Percentiles rank a stretch among this genome's conserved stretches.
These are phyloP conservation scores for Aphelenchoides besseyi DNA, from an alignment of 1,140 invertebrate genomes.

Conservation along the genomic window DNA sequence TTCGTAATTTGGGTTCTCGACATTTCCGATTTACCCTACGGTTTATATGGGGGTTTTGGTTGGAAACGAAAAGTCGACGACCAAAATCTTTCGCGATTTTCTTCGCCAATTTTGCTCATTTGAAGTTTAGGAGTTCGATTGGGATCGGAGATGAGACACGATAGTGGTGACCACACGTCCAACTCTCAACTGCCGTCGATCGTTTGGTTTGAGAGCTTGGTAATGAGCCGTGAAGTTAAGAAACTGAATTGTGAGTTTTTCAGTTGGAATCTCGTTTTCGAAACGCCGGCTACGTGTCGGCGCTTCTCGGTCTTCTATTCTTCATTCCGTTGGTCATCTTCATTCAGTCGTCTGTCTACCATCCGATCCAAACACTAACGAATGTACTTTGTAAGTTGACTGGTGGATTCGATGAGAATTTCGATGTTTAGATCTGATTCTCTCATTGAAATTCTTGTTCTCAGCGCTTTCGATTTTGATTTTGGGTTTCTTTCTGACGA, in stretches of 20 bases:
- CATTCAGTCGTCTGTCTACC: not conserved
- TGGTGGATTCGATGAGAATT: not conserved
- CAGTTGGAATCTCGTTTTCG: not conserved
- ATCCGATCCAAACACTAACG: not conserved
- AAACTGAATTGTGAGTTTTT: not conserved
- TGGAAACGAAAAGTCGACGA: no score
- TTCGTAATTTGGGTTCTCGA: no score
- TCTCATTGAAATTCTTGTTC: not conserved
- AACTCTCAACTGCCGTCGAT: not conserved
- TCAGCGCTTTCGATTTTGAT: not conserved
- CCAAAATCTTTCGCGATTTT: no score
- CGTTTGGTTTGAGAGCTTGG: not conserved
- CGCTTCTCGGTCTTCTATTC: not conserved
- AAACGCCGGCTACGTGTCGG: not conserved
- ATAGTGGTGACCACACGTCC: not conserved
- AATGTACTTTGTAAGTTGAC: constrained; percentile 1
- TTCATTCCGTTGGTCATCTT: not conserved
- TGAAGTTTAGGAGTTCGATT: not conserved
- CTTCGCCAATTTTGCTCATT: no score
- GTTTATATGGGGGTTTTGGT: no score
- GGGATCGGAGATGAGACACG: not conserved
- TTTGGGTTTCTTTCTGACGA: not conserved
- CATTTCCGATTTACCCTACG: no score
- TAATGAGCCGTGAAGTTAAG: not conserved
- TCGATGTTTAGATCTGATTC: constrained; percentile 1